A percentile compares a stretch with the other conserved stretches of the same genome.
These are phyloP conservation scores for Ictinia mississippiensis DNA, from an alignment of 2,797 vertebrate genomes.

Conservation along the genomic window DNA sequence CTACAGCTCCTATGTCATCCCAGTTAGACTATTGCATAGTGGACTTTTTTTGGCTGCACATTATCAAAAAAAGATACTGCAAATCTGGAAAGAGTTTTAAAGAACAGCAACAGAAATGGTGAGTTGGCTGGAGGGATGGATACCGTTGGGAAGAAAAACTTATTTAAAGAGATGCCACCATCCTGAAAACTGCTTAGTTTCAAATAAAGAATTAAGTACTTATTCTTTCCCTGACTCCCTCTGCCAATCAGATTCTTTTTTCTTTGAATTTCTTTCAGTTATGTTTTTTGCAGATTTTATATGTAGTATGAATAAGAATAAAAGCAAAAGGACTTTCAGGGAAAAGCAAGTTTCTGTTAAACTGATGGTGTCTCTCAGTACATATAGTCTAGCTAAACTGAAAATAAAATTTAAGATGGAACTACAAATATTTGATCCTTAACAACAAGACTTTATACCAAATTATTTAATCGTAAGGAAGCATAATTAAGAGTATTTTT, in stretches of 20 bases:
- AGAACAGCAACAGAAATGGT: background rate
- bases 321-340: background rate
- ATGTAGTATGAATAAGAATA: background rate
- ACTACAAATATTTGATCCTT: background rate
- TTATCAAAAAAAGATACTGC: background rate
- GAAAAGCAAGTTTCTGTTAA: background rate
- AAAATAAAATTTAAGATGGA: background rate
- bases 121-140: background rate
- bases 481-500: background rate
- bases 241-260: background rate
- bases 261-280: background rate
- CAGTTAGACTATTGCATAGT: background rate
- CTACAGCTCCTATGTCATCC: background rate
- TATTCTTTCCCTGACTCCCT: background rate
- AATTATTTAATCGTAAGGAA: background rate
- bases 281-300: background rate
- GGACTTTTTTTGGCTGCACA: background rate
- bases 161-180: background rate
- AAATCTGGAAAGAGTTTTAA: background rate
- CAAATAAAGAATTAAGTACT: background rate
- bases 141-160: background rate
- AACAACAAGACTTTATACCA: background rate
- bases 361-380: background rate
- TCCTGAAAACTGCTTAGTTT: background rate
- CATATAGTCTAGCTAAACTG: background rate